Conservation (phyloP, 2,888 invertebrate genomes). For the Netelia virgata region DNA sequence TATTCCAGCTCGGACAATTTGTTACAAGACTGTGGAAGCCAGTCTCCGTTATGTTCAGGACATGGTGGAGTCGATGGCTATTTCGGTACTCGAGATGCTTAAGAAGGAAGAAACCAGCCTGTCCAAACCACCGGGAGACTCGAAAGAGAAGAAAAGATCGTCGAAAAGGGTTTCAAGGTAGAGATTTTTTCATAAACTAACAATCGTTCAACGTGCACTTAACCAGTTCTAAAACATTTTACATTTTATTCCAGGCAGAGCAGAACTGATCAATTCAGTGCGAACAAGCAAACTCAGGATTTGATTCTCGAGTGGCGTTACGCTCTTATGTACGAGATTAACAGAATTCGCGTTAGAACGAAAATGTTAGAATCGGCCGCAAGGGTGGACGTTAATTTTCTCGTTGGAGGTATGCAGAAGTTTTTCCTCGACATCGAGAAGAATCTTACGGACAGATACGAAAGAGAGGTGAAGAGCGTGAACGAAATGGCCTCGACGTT, state of each 20-base stretch:
- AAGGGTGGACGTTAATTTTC: constrained; percentile 85
- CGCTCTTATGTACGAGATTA: constrained; percentile 87
- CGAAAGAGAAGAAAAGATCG: constrained; percentile 47
- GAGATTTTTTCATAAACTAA: no score
- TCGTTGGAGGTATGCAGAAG: constrained; percentile 84
- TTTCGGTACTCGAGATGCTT: constrained; percentile 45
- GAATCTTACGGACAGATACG: constrained; percentile 85
- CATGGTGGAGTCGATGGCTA: constrained; percentile 67
- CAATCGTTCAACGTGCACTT: no score
- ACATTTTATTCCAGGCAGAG: neutral
- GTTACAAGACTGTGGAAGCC: constrained; percentile 68
- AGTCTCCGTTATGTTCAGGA: constrained; percentile 65
- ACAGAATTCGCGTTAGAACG: constrained; percentile 85
- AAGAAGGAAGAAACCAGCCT: constrained; percentile 57
- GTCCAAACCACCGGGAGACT: constrained; percentile 23
- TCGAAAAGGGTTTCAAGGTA: constrained; percentile 48
- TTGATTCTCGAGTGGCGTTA: constrained; percentile 87
- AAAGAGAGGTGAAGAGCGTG: constrained; percentile 83
- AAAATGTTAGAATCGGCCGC: constrained; percentile 83
- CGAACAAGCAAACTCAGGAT: constrained; percentile 39
- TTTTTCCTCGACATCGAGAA: constrained; percentile 85
- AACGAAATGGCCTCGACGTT: constrained; percentile 77
- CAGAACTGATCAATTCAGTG: neutral
- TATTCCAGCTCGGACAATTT: constrained; percentile 15
- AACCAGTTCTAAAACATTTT: no score